phyloP scores from a whole-genome alignment of 1,140 invertebrate genomes.

The Drosophila parabipectinata region DNA sequence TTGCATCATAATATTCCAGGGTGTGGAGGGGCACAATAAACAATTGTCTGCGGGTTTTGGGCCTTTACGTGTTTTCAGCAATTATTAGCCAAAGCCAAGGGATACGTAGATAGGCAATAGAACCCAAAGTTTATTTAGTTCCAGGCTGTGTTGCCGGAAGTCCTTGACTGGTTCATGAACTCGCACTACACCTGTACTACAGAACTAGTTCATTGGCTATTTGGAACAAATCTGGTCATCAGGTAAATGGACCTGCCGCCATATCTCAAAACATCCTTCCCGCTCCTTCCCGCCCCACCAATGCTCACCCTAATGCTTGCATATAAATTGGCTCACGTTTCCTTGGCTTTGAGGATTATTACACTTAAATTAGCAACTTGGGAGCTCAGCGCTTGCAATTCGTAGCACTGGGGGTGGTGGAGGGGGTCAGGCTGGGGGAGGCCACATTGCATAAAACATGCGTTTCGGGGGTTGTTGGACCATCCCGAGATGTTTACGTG shows the following conservation, averaged over 20 bases:
- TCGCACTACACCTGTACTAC: neutral
- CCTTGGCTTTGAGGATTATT: constrained; percentile 82
- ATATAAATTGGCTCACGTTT: constrained; percentile 83
- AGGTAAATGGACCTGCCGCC: constrained; percentile 66
- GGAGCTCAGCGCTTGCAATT: constrained; percentile 71
- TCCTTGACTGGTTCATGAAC: neutral
- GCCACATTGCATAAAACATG: constrained; percentile 68
- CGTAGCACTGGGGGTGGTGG: constrained; percentile 3
- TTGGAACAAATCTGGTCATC: constrained; percentile 57
- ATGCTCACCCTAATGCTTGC: constrained; percentile 68
- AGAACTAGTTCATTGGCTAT: constrained; percentile 34
- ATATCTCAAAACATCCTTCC: constrained; percentile 21
- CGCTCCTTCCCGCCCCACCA: constrained; percentile 2
- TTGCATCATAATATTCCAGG: constrained; percentile 66
- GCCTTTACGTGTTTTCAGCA: constrained; percentile 6
- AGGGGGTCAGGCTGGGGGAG: neutral
- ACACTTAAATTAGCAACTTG: constrained; percentile 83
- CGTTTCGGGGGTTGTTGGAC: constrained; percentile 56
- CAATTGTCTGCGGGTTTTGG: constrained; percentile 30
- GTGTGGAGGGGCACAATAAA: constrained; percentile 33
- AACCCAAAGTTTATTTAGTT: neutral
- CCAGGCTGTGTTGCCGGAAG: neutral
- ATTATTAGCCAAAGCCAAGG: constrained; percentile 56
- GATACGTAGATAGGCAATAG: constrained; percentile 17
- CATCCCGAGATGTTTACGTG: constrained; percentile 52